Evolutionary conservation across 2,888 invertebrate species (phyloP), one percentile per base, ranked within the genome.

Genomic region (Eupithecia abbreviata): DNA sequence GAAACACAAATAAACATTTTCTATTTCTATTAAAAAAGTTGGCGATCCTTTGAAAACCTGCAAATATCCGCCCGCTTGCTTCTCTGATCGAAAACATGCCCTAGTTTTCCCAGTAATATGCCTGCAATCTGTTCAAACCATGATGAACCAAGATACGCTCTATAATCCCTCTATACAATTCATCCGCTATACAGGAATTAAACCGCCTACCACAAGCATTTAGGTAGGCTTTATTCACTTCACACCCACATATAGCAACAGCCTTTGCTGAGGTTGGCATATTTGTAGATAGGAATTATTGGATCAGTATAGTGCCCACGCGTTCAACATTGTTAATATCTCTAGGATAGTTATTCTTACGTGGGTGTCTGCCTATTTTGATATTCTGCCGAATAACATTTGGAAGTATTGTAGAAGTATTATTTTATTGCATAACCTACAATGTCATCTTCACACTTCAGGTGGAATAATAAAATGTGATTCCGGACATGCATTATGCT

Each of bases 191-290:
- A 41, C 41, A 41, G 15, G 15, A 1, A 1, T 13, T 42, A 15
- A 15, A 13, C 41, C 3, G 66, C 42, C 42, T 42, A 41, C 66
- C 66, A 2, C 66, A 42, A 66, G 42, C 66, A 42, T 41, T 66
- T 42, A 66, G 41, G 41, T 66, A 15, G 42, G 66, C 66, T 42
- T 42, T 42, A 66, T 66, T 42, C 66, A 66, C 6, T 42, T 66
- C 7, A 66, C 42, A 66, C 42, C 13, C 66, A 66, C 66, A 66
- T 42, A 66, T 42, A 66, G 18, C 4, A 9, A 30, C 10, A 2
- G 66, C 42, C 13, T 66, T 66, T 66, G 66, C 62, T 66, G 66
- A 5, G 66, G 62, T 66, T 42, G 15, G 4, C 66, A 66, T 66
- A 66, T 66, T 41, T 66, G 15, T 66, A 66, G 41, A 15, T 0